These are phyloP conservation scores for Cynopterus brachyotis DNA, from an alignment of 2,113 vertebrate genomes.

Conservation along the genomic window DNA sequence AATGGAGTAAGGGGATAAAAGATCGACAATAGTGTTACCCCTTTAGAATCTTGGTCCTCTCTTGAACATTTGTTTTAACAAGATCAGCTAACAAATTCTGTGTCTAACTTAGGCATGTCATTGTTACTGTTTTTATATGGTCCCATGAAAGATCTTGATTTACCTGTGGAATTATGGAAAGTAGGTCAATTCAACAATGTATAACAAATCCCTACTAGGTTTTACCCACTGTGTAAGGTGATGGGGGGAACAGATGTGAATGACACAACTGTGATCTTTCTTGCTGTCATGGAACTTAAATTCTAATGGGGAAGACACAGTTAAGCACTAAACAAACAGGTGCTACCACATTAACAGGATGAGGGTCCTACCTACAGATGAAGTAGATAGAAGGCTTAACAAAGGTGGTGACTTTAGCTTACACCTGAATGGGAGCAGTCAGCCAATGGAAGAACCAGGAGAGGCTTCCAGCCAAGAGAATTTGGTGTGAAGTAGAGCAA, in stretches of 20 bases:
- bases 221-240: background rate
- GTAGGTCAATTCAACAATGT: background rate
- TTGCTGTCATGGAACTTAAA: background rate
- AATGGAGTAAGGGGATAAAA: background rate
- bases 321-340: background rate
- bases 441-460: background rate
- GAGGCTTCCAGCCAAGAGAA: background rate
- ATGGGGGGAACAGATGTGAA: background rate
- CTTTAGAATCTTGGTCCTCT: background rate
- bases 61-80: background rate
- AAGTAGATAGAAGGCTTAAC: background rate
- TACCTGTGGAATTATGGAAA: background rate
- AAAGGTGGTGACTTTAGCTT: background rate
- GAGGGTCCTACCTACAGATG: background rate
- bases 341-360: background rate
- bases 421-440: background rate
- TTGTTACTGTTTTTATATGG: background rate
- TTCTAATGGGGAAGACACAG: background rate
- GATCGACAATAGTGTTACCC: background rate
- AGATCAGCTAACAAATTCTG: background rate
- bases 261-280: background rate
- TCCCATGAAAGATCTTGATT: background rate
- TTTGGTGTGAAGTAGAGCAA: background rate
- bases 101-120: background rate
- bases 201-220: background rate